phyloP scores from a whole-genome alignment of 2,888 invertebrate genomes.

The Drosophila merina region DNA sequence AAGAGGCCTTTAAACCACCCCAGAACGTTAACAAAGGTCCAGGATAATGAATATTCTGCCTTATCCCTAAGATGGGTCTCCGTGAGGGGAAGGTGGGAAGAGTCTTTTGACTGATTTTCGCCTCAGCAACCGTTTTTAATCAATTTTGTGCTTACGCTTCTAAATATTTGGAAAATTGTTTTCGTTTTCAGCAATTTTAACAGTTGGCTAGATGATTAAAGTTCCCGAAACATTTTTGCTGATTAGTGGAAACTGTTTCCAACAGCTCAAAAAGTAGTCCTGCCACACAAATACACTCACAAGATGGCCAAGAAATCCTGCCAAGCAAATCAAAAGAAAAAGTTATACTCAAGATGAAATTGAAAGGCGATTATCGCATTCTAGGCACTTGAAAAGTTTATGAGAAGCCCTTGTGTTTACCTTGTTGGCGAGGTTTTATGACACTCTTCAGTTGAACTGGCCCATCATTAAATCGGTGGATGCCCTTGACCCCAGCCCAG shows the following conservation, averaged over 20 bases:
- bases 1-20: slow-evolving; percentile 16
- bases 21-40: slow-evolving; percentile 7
- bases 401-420: slow-evolving; percentile 14
- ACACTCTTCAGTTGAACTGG: slow-evolving; percentile 24
- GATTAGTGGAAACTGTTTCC: slow-evolving; percentile 14
- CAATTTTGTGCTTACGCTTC: slow-evolving; percentile 14
- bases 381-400: slow-evolving; percentile 23
- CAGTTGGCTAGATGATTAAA: slow-evolving; percentile 3
- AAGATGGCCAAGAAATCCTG: slow-evolving; percentile 2
- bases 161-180: slow-evolving; percentile 14
- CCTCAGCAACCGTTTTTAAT: slow-evolving; percentile 10
- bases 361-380: slow-evolving; percentile 33
- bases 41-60: background rate
- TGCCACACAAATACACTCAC: background rate
- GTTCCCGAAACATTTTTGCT: slow-evolving; percentile 16
- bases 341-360: slow-evolving; percentile 13
- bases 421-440: slow-evolving; percentile 22
- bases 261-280: background rate
- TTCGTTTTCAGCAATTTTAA: slow-evolving; percentile 3
- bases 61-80: background rate
- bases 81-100: no score
- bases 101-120: slow-evolving; percentile 6
- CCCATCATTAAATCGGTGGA: slow-evolving; percentile 7
- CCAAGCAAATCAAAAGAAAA: slow-evolving; percentile 13
- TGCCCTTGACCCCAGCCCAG: slow-evolving; percentile 20